Percentiles rank a stretch among this genome's conserved stretches.
phyloP scores from a whole-genome alignment of 2,888 invertebrate genomes.

The Ecdyonurus torrentis region DNA sequence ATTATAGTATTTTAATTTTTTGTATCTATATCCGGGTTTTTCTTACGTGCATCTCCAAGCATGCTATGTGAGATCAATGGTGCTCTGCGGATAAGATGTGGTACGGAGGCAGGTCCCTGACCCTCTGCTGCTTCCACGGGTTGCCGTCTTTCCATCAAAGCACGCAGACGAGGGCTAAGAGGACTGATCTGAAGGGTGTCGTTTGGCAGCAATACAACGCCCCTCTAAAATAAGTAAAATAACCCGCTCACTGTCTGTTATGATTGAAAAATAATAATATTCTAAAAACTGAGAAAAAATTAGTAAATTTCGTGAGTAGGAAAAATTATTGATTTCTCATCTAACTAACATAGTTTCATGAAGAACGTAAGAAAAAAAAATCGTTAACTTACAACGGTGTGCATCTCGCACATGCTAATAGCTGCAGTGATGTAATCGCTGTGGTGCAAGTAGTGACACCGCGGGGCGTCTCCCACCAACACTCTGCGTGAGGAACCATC shows the following conservation, averaged over 20 bases:
- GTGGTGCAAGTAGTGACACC: constrained; percentile 48
- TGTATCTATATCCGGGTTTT: no score
- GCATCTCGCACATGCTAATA: constrained; percentile 45
- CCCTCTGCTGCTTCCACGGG: constrained; percentile 11
- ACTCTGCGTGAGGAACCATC: constrained; percentile 26
- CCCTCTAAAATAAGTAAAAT: constrained; percentile 33
- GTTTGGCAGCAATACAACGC: constrained; percentile 47
- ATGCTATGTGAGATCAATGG: constrained; percentile 24
- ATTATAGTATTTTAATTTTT: no score
- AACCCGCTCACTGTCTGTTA: neutral
- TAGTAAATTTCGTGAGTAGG: neutral
- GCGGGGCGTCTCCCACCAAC: constrained; percentile 17
- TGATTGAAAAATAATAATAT: neutral
- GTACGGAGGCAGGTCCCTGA: constrained; percentile 17
- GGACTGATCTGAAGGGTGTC: constrained; percentile 53
- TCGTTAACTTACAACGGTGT: constrained; percentile 43
- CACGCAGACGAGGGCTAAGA: constrained; percentile 27
- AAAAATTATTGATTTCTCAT: neutral
- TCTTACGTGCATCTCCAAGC: constrained; percentile 1
- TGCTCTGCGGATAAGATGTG: constrained; percentile 41
- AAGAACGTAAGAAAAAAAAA: no score
- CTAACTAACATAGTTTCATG: no score
- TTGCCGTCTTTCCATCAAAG: constrained; percentile 17
- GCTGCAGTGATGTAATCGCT: constrained; percentile 42
- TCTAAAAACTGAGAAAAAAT: constrained; percentile 10